Conservation (phyloP, 1,140 invertebrate genomes). For the Zaprionus nigranus region DNA sequence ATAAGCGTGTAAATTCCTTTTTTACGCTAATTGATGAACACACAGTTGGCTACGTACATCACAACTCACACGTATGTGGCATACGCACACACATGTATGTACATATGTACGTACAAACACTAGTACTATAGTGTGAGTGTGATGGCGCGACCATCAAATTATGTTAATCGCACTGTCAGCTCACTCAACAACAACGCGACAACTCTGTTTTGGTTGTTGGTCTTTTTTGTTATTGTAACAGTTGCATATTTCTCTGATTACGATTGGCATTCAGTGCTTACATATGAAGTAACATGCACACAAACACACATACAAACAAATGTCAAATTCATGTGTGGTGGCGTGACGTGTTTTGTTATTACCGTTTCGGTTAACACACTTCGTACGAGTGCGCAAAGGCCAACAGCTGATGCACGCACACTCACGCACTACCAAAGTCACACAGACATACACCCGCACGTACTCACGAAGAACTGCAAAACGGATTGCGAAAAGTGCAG, state of each 20-base stretch:
- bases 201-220: constrained; percentile 17
- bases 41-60: constrained; percentile 9
- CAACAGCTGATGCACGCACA: constrained; percentile 47
- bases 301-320: constrained; percentile 6
- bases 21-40: constrained; percentile 51
- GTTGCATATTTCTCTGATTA: constrained; percentile 40
- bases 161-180: constrained; percentile 56
- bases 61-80: background rate
- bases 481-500: constrained; percentile 16
- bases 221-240: constrained; percentile 25
- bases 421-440: constrained; percentile 13
- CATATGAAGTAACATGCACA: background rate
- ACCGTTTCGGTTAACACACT: constrained; percentile 50
- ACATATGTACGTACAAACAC: background rate
- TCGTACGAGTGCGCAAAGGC: constrained; percentile 27
- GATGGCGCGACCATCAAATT: constrained; percentile 60
- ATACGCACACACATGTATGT: constrained; percentile 2
- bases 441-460: constrained; percentile 10
- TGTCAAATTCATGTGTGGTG: constrained; percentile 20
- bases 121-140: constrained; percentile 6
- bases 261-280: constrained; percentile 4
- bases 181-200: background rate
- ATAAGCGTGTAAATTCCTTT: constrained; percentile 69
- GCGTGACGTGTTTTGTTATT: constrained; percentile 48
- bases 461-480: constrained; percentile 1